Evolutionary conservation across 2,888 invertebrate species (phyloP).

Genomic region (Artemia sp.): DNA sequence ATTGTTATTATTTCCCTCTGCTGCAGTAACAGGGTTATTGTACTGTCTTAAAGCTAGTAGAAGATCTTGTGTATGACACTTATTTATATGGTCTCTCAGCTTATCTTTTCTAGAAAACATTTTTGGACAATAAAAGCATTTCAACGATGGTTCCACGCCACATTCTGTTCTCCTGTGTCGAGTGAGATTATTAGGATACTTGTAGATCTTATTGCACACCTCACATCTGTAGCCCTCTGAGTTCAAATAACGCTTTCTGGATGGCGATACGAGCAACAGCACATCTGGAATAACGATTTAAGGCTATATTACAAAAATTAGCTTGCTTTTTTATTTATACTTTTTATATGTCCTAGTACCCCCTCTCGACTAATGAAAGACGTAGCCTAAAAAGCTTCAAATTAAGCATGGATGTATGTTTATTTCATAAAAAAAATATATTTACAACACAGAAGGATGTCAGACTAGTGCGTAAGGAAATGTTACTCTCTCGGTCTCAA

Average conservation of each 20-base stretch:
- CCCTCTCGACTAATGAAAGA: not conserved
- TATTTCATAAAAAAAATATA: too few species aligned
- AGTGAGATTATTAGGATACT: slow-evolving; percentile 14
- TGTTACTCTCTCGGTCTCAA: too few species aligned
- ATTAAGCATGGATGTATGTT: too few species aligned
- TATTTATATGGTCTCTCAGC: slow-evolving; percentile 11
- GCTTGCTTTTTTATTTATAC: not conserved
- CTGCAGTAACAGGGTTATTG: not conserved
- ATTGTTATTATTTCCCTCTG: not conserved
- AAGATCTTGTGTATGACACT: slow-evolving; percentile 8
- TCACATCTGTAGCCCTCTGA: slow-evolving; percentile 13
- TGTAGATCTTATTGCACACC: slow-evolving; percentile 12
- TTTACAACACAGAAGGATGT: too few species aligned
- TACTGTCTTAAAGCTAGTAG: not conserved
- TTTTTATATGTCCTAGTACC: not conserved
- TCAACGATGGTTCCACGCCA: slow-evolving; percentile 13
- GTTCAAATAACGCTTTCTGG: slow-evolving; percentile 14
- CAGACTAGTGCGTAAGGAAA: too few species aligned
- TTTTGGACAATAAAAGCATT: slow-evolving; percentile 11
- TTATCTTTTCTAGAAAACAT: slow-evolving; percentile 11
- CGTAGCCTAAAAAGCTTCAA: too few species aligned
- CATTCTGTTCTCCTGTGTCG: slow-evolving; percentile 12
- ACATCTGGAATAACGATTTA: slow-evolving; percentile 9
- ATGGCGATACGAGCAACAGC: slow-evolving; percentile 4
- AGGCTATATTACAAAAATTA: slow-evolving; percentile 7